phyloP scores from a whole-genome alignment of 2,888 invertebrate genomes.

The Ophion ventricosus region DNA sequence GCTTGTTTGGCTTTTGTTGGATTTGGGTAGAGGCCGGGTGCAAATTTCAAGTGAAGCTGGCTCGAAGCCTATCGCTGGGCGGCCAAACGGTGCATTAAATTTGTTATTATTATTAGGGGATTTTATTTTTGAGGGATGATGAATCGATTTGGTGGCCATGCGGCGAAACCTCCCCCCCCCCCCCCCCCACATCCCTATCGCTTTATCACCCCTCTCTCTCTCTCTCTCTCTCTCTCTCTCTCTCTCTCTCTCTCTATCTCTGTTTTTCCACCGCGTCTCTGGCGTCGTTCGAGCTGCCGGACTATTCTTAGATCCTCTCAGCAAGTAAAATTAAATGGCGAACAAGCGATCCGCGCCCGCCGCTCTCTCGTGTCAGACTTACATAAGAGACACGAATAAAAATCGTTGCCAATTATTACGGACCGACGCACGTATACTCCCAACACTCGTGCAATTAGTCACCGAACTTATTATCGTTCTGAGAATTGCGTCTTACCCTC shows the following conservation, averaged over 20 bases:
- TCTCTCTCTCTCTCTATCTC: background rate
- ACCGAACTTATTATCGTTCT: too few relatives aligned
- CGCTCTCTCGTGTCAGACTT: constrained; percentile 68
- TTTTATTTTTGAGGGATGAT: background rate
- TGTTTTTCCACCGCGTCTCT: constrained; percentile 53
- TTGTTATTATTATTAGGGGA: background rate
- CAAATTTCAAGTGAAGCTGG: too few relatives aligned
- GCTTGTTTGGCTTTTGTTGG: too few relatives aligned
- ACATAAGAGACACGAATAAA: constrained; percentile 74
- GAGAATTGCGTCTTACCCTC: too few relatives aligned
- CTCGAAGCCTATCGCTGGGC: too few relatives aligned
- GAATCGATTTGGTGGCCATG: background rate
- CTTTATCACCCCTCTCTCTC: background rate
- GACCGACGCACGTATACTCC: constrained; percentile 44
- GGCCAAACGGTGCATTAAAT: background rate
- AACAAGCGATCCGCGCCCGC: constrained; percentile 40
- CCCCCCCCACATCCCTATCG: too few relatives aligned
- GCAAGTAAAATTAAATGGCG: constrained; percentile 76
- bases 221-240: background rate
- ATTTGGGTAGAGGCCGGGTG: too few relatives aligned
- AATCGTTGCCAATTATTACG: constrained; percentile 79
- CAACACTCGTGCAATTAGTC: background rate
- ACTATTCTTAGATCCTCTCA: constrained; percentile 77
- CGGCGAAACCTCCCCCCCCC: too few relatives aligned
- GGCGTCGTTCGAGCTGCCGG: constrained; percentile 71